Evolutionary conservation across 2,113 vertebrate genomes (phyloP), one percentile per base, ranked within the genome.

Genomic region (Pardalotus punctatus): DNA sequence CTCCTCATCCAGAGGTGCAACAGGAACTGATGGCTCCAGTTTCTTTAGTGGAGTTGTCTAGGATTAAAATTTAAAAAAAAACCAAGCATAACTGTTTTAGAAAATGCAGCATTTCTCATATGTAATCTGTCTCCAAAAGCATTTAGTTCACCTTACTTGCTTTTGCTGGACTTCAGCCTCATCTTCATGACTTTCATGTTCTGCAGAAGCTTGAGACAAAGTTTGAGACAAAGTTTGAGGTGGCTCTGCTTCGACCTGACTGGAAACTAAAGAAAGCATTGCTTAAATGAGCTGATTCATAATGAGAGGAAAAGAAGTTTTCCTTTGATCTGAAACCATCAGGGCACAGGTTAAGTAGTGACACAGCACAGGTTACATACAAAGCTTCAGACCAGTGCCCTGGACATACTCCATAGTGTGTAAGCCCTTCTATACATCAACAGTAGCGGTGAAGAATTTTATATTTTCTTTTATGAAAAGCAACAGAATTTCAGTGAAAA

Each of bases 1-100:
- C 6, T 98, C 98, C 14, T 98, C 99, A 27, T 98, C 98, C 19
- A 42, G 11, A 0, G 2, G 12, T 9, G 19, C 54, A 18, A 33
- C 20, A 33, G 94, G 42, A 60, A 79, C 7, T 6, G 90, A 42
- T 6, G 53, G 25, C 4, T 17, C 74, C 7, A 36, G 29, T 13
- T 72, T 64, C 64, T 97, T 97, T 50, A 35, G 31, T 3, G 97
- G 86, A 70, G 66, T 93, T 82, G 83, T 90, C 90, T 94, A 53
- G 40, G 65, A 82, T 86, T 40, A 61, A 77, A 58, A 48, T 53
- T 15, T 8, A 35, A 58, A 85, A 43, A 24, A 11, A 5, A 65
- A 80, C n/a, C n/a, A n/a, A n/a, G n/a, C 15, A 31, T 7, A 58
- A 25, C 5, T 12, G 28, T 54, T 81, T 66, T 12, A 84, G 28